Conservation (phyloP, 2,113 vertebrate species). For the Nycticryphes semicollaris region DNA sequence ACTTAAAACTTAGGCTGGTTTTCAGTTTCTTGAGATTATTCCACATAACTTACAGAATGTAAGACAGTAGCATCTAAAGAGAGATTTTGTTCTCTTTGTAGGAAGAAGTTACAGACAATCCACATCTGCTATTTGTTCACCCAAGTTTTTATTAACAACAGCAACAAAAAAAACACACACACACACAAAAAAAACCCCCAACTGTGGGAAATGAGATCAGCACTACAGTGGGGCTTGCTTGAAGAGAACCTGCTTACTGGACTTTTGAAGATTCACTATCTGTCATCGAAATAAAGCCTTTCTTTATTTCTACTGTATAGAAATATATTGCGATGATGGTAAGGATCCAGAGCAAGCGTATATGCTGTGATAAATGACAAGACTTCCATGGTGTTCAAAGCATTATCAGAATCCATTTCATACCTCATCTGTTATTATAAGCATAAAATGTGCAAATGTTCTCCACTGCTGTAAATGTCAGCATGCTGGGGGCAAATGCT, state of each 20-base stretch:
- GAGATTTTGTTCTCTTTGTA: background rate
- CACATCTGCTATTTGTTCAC: background rate
- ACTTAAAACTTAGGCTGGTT: background rate
- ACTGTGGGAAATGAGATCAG: background rate
- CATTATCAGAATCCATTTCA: conserved; percentile 64
- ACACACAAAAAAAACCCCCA: too few species aligned
- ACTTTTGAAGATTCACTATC: background rate
- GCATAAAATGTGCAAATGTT: conserved; percentile 48
- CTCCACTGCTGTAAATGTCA: conserved; percentile 51
- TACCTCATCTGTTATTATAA: conserved; percentile 67
- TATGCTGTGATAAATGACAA: conserved; percentile 62
- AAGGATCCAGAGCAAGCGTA: background rate
- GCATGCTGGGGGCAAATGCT: conserved; percentile 54
- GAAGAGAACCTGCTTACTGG: background rate
- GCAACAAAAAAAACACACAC: too few species aligned
- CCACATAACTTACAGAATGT: background rate
- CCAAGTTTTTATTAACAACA: background rate
- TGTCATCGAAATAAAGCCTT: background rate
- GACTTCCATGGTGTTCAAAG: conserved; percentile 44
- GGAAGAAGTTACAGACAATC: background rate
- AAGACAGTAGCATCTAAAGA: background rate
- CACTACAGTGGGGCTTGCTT: background rate
- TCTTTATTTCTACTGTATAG: background rate
- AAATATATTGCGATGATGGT: background rate
- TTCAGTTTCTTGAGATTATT: background rate